phyloP scores from a whole-genome alignment of 2,888 invertebrate species.

The Heliconius erato region DNA sequence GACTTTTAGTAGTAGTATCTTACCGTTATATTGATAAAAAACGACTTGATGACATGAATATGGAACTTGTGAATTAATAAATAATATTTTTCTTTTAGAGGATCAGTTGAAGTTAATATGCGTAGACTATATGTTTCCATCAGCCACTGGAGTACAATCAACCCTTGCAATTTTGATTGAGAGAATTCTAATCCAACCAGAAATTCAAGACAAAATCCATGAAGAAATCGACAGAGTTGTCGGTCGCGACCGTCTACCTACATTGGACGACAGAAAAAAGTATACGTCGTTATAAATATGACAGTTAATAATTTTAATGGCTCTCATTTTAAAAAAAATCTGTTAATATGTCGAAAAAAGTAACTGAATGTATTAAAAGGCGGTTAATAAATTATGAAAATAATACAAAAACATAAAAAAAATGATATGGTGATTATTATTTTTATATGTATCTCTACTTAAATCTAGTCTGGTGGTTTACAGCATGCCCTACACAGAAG shows the following conservation, averaged over 20 bases:
- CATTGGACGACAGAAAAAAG: constrained; percentile 86
- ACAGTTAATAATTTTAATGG: too few species aligned
- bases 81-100: constrained; percentile 61
- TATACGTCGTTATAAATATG: constrained; percentile 56
- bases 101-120: too few species aligned
- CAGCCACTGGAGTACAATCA: constrained; percentile 77
- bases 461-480: too few species aligned
- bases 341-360: background rate
- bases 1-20: background rate
- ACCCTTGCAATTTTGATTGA: constrained; percentile 84
- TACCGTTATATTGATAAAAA: background rate
- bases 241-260: constrained; percentile 86
- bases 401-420: background rate
- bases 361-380: background rate
- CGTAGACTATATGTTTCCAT: too few species aligned
- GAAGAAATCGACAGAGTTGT: constrained; percentile 87
- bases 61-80: background rate
- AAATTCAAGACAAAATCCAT: constrained; percentile 85
- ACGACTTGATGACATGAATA: background rate
- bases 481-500: too few species aligned
- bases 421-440: background rate
- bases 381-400: background rate
- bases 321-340: background rate
- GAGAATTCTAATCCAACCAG: constrained; percentile 84
- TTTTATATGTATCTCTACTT: too few species aligned